These are phyloP conservation scores for Zosterops borbonicus DNA, from an alignment of 2,113 vertebrate genomes.

Conservation along the genomic window DNA sequence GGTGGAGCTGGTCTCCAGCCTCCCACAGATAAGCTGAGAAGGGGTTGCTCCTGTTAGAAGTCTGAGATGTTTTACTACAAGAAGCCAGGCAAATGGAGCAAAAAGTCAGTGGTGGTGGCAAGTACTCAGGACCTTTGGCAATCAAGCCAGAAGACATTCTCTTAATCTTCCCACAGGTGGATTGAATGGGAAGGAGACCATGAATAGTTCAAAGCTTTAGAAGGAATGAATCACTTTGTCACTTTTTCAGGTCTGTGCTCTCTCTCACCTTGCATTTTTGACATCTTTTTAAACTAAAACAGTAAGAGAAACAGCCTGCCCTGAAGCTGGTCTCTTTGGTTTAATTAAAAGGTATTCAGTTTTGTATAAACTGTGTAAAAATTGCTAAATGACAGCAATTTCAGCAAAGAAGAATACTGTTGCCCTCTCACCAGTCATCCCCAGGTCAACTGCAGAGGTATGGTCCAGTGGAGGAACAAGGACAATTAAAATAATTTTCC, in stretches of 20 bases:
- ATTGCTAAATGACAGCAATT: not conserved
- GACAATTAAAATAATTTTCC: not conserved
- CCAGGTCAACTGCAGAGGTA: not conserved
- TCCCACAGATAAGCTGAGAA: not conserved
- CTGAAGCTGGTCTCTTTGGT: not conserved
- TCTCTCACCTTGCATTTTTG: not conserved
- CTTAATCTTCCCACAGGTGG: not conserved
- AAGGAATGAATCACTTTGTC: not conserved
- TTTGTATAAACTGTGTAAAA: not conserved
- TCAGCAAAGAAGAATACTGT: not conserved
- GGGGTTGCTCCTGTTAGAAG: not conserved
- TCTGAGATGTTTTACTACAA: not conserved
- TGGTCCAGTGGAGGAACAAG: not conserved
- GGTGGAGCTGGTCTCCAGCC: not conserved
- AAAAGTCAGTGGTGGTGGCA: not conserved
- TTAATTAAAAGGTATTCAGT: conserved; percentile 38
- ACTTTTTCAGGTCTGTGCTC: not conserved
- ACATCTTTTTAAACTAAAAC: not conserved
- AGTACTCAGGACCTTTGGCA: not conserved
- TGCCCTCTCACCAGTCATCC: not conserved
- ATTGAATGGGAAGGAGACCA: not conserved
- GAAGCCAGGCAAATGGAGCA: not conserved
- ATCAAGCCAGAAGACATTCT: not conserved
- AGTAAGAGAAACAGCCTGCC: not conserved
- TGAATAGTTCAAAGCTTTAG: not conserved